These are phyloP conservation scores for Protaetia brevitarsis DNA, from an alignment of 1,140 invertebrate genomes.

Conservation along the genomic window DNA sequence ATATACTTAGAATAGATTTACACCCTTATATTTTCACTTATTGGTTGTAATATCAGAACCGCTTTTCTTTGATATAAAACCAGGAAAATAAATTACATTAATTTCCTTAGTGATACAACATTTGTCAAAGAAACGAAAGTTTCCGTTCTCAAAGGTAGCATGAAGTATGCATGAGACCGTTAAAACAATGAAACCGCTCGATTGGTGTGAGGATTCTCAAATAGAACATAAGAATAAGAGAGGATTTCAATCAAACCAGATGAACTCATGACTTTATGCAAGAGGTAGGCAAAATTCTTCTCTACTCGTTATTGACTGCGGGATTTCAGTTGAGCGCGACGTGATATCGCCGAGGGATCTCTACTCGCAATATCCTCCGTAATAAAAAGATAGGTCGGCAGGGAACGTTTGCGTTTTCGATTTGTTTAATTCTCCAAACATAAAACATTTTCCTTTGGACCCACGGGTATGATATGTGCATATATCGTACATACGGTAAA, in stretches of 20 bases:
- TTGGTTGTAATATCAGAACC: no score
- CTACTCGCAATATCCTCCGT: not conserved
- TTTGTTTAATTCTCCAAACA: constrained; percentile 1
- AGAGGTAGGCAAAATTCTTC: constrained; percentile 36
- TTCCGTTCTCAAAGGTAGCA: constrained; percentile 33
- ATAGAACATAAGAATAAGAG: constrained; percentile 48
- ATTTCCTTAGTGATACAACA: constrained; percentile 18
- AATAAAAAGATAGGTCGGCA: not conserved
- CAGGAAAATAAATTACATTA: constrained; percentile 17
- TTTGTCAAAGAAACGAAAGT: constrained; percentile 7
- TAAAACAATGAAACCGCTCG: constrained; percentile 44
- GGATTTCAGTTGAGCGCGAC: constrained; percentile 23
- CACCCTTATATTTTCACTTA: no score
- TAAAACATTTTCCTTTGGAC: not conserved
- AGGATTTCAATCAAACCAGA: constrained; percentile 50
- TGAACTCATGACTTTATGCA: constrained; percentile 50
- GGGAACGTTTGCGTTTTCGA: not conserved
- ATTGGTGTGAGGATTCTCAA: constrained; percentile 46
- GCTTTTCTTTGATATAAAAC: not conserved
- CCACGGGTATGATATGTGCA: no score
- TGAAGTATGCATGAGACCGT: constrained; percentile 47
- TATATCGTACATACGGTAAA: not conserved
- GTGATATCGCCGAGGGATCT: not conserved
- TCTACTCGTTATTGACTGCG: constrained; percentile 31
- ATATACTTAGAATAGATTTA: no score